Base-by-base conservation (phyloP, 2,888 invertebrate species). In the Didymodactylos carnosus region DNA sequence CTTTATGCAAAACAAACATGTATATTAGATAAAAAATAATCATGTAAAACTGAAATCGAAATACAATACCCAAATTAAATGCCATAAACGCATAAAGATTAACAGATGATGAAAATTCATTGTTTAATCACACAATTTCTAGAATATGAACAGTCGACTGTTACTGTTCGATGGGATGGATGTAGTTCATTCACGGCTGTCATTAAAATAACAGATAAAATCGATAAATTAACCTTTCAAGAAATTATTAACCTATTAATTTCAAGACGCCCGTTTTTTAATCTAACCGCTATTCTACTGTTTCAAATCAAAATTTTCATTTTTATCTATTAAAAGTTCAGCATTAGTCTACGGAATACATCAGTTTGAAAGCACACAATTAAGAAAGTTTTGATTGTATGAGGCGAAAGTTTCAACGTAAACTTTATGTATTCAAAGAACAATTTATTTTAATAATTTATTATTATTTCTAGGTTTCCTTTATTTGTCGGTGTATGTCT, bases 291-390 rank as follows among this genome's bases (percentile, higher is more conserved):
- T n/a, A n/a, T n/a, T n/a, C n/a, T n/a, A n/a, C n/a, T 80, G 79
- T 75, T 80, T 80, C 72, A 83, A 83, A 76, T 83, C 83, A 49
- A 83, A 83, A 76, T 83, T 81, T 76, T 83, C 83, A 0, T 83
- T 83, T 79, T 77, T 83, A 40, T 79, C 78, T 69, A 76, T 82
- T 27, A 79, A 80, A n/a, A 77, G 79, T 71, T 83, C 83, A 13
- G 82, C 83, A 6, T 77, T 81, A n/a, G 76, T 83, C 51, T 83
- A 82, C 76, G 79, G 83, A 40, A 83, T 82, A 13, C 82, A 81
- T 76, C 81, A 83, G n/a, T 78, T 78, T 83, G 35, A 83, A 83
- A 82, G 83, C 83, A 51, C 81, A 80, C 78, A 83, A 83, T 77
- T 82, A 81, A 7, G 82, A 80, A 73, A 82, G 80, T 77, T 81